Evolutionary conservation across 2,888 invertebrate species (phyloP).

Genomic region (Empis stercorea): DNA sequence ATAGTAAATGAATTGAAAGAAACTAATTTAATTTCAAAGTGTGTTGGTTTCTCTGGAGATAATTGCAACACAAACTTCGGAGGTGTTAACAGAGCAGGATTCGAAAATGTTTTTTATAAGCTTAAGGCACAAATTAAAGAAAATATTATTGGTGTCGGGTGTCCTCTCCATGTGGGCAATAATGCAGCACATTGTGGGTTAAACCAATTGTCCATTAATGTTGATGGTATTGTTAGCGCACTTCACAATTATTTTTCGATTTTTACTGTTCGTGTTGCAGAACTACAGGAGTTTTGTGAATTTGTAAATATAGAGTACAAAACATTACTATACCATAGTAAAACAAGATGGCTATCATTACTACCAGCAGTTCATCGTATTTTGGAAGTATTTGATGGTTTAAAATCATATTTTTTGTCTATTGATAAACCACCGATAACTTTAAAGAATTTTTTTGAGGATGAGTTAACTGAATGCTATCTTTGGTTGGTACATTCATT

Average conservation of each 20-base stretch:
- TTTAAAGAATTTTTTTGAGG: no score
- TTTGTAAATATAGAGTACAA: not conserved
- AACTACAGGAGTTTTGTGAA: not conserved
- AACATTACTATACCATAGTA: not conserved
- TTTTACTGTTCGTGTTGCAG: not conserved
- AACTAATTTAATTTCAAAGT: not conserved
- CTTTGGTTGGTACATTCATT: no score
- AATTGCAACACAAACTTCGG: not conserved
- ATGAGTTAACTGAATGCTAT: no score
- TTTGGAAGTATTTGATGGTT: no score
- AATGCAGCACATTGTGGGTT: not conserved
- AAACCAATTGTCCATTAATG: not conserved
- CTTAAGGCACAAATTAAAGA: not conserved
- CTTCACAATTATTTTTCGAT: not conserved
- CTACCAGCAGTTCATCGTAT: not conserved
- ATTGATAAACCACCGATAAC: no score
- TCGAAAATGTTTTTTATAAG: no score
- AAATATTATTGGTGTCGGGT: conserved; percentile 5
- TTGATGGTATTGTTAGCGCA: not conserved
- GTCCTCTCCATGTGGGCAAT: conserved; percentile 3
- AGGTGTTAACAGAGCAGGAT: not conserved
- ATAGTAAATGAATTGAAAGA: no score
- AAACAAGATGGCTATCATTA: not conserved
- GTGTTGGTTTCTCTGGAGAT: not conserved
- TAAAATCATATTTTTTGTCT: no score